Evolutionary conservation across 2,113 vertebrate genomes (phyloP).

Genomic region (Chascanopsetta lugubris): DNA sequence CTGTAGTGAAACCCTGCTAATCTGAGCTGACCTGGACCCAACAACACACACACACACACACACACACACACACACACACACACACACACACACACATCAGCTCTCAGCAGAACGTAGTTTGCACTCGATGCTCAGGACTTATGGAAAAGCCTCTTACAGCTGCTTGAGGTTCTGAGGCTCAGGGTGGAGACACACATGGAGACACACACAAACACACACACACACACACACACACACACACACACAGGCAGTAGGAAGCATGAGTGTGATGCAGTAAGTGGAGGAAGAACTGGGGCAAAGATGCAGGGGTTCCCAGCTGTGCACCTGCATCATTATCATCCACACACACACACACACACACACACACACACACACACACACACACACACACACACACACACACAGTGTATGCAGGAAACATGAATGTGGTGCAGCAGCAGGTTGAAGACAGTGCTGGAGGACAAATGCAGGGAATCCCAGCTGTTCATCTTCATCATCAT

Average conservation of each 20-base stretch:
- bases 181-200: not conserved
- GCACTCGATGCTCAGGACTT: conserved; percentile 56
- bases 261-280: not conserved
- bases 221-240: no score
- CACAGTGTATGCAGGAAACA: no score
- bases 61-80: no score
- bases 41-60: not conserved
- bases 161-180: conserved; percentile 4
- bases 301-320: conserved; percentile 47
- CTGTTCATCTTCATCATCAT: conserved; percentile 23
- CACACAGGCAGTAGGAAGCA: no score
- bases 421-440: not conserved
- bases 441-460: not conserved
- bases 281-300: not conserved
- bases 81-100: no score
- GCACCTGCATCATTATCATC: not conserved
- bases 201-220: no score
- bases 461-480: conserved; percentile 28
- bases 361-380: no score
- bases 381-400: no score
- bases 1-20: no score
- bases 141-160: conserved; percentile 74
- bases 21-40: no score
- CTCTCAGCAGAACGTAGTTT: conserved; percentile 12
- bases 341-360: conserved; percentile 1